A percentile compares a stretch with the other conserved stretches of the same genome.
phyloP scores from a whole-genome alignment of 2,797 vertebrate species.

The Rhinoraja longicauda region DNA sequence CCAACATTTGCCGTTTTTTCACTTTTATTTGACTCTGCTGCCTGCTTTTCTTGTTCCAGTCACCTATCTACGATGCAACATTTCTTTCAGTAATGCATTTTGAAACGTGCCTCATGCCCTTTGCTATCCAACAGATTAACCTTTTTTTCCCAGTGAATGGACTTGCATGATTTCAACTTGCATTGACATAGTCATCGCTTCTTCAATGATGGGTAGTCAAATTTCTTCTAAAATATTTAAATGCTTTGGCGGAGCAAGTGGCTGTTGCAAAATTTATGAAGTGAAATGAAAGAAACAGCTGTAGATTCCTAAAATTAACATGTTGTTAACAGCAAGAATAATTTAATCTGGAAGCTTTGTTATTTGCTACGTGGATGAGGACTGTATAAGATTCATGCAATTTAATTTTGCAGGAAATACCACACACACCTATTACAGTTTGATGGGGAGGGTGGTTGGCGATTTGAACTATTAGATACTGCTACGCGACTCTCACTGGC shows the following conservation, averaged over 20 bases:
- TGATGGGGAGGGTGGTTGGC: conserved; percentile 92
- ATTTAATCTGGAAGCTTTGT: neutral
- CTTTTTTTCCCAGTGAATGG: neutral
- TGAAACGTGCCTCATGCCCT: neutral
- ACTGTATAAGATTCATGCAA: neutral
- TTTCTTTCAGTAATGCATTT: neutral
- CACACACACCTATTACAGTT: conserved; percentile 97
- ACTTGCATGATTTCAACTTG: neutral
- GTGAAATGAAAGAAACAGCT: neutral
- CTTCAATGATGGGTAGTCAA: neutral
- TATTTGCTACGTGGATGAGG: neutral
- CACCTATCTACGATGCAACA: neutral
- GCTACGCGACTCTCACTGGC: conserved; percentile 86
- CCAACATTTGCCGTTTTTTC: too few species aligned
- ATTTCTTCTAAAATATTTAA: neutral
- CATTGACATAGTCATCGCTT: neutral
- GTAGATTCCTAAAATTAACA: neutral
- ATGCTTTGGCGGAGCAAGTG: neutral
- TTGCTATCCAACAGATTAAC: neutral
- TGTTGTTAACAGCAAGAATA: neutral
- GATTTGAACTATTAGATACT: conserved; percentile 89
- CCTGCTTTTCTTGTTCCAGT: neutral
- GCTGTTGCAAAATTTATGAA: neutral
- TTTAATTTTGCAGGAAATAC: conserved; percentile 77
- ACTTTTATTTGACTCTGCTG: neutral